A percentile compares a stretch with the other conserved stretches of the same genome.
phyloP scores from a whole-genome alignment of 2,888 invertebrate genomes.

The Acrobasis repandana region DNA sequence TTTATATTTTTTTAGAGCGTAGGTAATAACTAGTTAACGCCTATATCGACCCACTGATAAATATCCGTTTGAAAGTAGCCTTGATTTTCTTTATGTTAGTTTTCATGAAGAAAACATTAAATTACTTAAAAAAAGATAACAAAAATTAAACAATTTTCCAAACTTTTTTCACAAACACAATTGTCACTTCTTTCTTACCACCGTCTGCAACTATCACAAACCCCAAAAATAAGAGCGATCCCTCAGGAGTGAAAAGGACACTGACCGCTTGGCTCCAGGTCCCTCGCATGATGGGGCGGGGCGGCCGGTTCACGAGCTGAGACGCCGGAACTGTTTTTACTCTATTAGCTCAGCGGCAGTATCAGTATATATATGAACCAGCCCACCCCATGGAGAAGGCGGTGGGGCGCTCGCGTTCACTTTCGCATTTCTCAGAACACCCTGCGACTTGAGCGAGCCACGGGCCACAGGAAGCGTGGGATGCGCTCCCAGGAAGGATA shows the following conservation, averaged over 20 bases:
- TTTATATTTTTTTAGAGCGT: too few species aligned
- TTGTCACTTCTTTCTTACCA: constrained; percentile 4
- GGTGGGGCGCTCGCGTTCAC: constrained; percentile 60
- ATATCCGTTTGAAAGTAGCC: background rate
- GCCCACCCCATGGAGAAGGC: constrained; percentile 56
- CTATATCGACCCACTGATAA: too few species aligned
- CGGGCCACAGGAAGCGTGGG: constrained; percentile 45
- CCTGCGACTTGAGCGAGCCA: constrained; percentile 36
- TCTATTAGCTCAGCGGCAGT: constrained; percentile 61
- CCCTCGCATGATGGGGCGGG: constrained; percentile 83
- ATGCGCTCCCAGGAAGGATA: constrained; percentile 4
- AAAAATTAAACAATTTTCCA: background rate
- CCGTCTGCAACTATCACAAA: background rate
- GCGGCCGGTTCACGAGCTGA: constrained; percentile 64
- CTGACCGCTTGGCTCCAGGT: constrained; percentile 85
- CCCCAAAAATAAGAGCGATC: background rate
- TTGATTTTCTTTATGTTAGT: background rate
- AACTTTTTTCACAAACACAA: constrained; percentile 2
- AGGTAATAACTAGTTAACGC: too few species aligned
- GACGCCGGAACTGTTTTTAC: constrained; percentile 69
- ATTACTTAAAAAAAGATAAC: background rate
- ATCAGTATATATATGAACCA: constrained; percentile 62
- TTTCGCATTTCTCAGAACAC: constrained; percentile 67
- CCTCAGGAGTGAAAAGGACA: constrained; percentile 45
- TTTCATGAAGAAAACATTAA: background rate